Evolutionary conservation across 2,797 vertebrate species (phyloP).

Genomic region (Mustela erminea): DNA sequence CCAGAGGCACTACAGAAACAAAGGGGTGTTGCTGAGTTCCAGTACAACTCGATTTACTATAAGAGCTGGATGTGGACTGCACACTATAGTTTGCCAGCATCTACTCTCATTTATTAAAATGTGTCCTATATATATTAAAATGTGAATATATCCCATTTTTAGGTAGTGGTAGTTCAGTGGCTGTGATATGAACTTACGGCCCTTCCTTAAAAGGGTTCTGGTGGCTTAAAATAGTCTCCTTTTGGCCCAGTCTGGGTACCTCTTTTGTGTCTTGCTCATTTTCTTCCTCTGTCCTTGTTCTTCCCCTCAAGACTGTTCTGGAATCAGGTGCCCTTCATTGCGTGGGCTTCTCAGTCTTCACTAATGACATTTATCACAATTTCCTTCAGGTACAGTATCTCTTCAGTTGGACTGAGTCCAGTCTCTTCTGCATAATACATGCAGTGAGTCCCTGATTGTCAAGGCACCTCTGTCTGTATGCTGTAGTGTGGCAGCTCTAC

Average conservation of each 20-base stretch:
- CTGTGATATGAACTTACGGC: neutral
- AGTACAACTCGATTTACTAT: neutral
- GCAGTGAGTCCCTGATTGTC: neutral
- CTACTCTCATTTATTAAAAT: neutral
- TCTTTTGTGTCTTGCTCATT: neutral
- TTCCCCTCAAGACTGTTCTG: neutral
- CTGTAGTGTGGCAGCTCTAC: rapidly evolving
- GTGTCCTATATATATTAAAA: neutral
- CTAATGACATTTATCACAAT: neutral
- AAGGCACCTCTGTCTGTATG: neutral
- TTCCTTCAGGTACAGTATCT: neutral
- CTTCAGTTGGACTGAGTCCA: neutral
- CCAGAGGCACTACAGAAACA: too few relatives aligned
- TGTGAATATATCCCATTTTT: neutral
- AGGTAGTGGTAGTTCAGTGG: neutral
- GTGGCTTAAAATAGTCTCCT: neutral
- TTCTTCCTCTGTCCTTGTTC: neutral
- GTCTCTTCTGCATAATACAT: neutral
- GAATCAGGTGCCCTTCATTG: neutral
- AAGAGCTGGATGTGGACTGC: neutral
- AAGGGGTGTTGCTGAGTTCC: neutral
- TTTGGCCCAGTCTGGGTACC: neutral
- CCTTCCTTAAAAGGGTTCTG: neutral
- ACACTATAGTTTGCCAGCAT: neutral
- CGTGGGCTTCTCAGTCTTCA: neutral